A percentile compares a stretch with the other conserved stretches of the same genome.
These are phyloP conservation scores for Silurus glanis DNA, from an alignment of 2,113 vertebrate species.

Conservation along the genomic window DNA sequence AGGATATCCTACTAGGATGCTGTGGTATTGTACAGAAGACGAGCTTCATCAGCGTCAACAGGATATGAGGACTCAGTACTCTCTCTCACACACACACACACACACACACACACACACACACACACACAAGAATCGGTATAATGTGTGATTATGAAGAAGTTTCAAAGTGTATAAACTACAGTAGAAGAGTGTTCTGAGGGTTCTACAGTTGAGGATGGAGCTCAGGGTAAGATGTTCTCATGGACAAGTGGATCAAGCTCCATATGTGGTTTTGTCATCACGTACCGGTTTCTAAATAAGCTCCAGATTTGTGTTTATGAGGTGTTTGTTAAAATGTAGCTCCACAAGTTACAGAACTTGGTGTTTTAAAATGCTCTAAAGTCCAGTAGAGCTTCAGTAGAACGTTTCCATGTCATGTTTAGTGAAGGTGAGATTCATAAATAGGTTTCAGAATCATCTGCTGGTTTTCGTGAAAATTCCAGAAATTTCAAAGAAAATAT, in stretches of 20 bases:
- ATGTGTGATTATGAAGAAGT: no score
- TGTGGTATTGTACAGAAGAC: constrained; percentile 38
- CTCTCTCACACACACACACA: background rate
- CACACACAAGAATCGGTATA: background rate
- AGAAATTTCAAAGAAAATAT: background rate
- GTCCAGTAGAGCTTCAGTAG: background rate
- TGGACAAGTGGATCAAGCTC: background rate
- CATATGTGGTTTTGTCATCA: background rate
- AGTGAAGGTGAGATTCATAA: background rate
- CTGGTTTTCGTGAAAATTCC: background rate
- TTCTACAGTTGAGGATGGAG: no score
- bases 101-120: background rate
- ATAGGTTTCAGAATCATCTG: background rate
- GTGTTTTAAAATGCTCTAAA: background rate
- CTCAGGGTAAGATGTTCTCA: no score
- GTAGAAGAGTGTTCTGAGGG: no score
- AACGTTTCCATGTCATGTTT: background rate
- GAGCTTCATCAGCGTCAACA: constrained; percentile 40
- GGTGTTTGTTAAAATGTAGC: background rate
- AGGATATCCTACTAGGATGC: constrained; percentile 47
- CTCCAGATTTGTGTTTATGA: background rate
- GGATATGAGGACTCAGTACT: constrained; percentile 30
- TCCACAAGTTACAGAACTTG: background rate
- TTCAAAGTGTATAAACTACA: no score
- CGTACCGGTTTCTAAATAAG: background rate